Evolutionary conservation across 2,113 vertebrate species (phyloP).

Genomic region (Neodontobutis hainanensis): DNA sequence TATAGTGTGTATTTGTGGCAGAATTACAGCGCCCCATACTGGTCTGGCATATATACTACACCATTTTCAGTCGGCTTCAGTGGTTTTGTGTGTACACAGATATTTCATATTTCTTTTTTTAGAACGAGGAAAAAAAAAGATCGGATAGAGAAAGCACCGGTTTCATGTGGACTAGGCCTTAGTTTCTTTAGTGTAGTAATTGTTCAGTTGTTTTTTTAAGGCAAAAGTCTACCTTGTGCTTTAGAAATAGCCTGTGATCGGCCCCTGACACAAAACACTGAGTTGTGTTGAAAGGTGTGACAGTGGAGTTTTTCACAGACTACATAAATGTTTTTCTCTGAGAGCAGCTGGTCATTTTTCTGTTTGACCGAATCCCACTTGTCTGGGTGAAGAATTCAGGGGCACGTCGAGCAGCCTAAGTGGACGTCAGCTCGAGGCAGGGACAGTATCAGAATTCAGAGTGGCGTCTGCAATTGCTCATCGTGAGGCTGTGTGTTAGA

Average conservation of each 20-base stretch:
- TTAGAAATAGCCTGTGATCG: background rate
- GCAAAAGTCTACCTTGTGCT: background rate
- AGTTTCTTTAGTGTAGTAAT: too few relatives aligned
- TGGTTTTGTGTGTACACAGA: too few relatives aligned
- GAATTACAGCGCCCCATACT: too few relatives aligned
- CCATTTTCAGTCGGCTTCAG: too few relatives aligned
- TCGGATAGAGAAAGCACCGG: too few relatives aligned
- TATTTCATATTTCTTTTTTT: too few relatives aligned
- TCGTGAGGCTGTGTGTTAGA: slow-evolving; percentile 36
- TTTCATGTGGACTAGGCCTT: too few relatives aligned
- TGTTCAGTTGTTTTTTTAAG: background rate
- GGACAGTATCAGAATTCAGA: slow-evolving; percentile 51
- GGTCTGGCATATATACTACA: too few relatives aligned
- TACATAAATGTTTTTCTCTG: slow-evolving; percentile 24
- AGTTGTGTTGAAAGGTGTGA: slow-evolving; percentile 10
- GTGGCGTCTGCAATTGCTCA: slow-evolving; percentile 47
- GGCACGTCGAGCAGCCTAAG: slow-evolving; percentile 19
- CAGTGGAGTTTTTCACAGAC: slow-evolving; percentile 24
- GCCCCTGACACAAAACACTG: background rate
- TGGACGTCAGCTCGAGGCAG: background rate
- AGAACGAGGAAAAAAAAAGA: too few relatives aligned
- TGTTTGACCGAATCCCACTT: slow-evolving; percentile 25
- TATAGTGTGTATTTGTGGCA: too few relatives aligned
- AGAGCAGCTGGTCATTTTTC: slow-evolving; percentile 17
- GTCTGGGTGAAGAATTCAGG: slow-evolving; percentile 31